Conservation (phyloP, 2,797 vertebrate genomes). For the Halcyon badia region DNA sequence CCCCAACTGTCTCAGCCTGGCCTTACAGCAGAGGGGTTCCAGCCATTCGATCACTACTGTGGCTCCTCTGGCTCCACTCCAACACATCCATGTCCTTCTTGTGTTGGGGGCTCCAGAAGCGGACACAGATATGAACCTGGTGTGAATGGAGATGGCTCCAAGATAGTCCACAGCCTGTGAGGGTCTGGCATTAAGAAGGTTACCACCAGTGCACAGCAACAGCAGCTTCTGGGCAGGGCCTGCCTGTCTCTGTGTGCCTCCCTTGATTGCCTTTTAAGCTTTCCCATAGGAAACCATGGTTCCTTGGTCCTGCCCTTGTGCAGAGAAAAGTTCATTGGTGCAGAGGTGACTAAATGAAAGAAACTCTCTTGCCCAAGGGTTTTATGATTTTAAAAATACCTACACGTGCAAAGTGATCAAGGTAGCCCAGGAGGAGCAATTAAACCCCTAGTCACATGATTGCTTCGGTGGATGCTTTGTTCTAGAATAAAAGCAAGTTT, state of each 20-base stretch:
- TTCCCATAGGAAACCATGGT: background rate
- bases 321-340: background rate
- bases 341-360: background rate
- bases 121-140: background rate
- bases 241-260: background rate
- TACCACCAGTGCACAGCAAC: background rate
- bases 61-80: no score
- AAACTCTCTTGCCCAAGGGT: background rate
- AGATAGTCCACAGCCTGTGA: background rate
- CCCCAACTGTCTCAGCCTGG: no score
- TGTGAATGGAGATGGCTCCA: background rate
- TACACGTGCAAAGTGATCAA: background rate
- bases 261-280: background rate
- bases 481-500: background rate
- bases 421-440: background rate
- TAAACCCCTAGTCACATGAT: background rate
- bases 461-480: background rate
- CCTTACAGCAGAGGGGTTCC: no score
- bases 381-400: background rate
- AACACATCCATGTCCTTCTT: no score
- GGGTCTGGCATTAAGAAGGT: background rate
- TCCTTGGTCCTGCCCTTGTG: background rate
- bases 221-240: background rate
- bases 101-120: no score
- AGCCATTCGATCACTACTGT: no score